phyloP scores from a whole-genome alignment of 2,888 invertebrate genomes.

The Oxystoma pomonae region DNA sequence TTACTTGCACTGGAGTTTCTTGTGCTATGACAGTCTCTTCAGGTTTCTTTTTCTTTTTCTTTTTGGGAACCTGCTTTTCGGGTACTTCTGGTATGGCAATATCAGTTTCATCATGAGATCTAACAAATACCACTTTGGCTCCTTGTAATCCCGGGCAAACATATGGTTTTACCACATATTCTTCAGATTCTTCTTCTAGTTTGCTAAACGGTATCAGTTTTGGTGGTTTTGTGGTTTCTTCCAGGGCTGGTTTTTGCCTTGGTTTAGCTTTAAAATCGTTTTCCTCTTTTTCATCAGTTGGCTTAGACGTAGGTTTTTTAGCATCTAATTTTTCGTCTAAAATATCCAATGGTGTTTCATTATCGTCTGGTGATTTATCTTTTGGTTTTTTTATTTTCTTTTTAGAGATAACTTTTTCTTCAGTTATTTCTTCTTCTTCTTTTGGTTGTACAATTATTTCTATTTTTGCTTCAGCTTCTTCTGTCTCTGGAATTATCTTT shows the following conservation, averaged over 20 bases:
- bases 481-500: too few relatives aligned
- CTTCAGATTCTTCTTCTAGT: slow-evolving; percentile 38
- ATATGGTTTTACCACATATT: slow-evolving; percentile 41
- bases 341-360: slow-evolving; percentile 39
- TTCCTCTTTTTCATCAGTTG: slow-evolving; percentile 35
- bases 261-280: slow-evolving; percentile 31
- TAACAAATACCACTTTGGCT: slow-evolving; percentile 44
- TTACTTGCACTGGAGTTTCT: slow-evolving; percentile 38
- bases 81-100: slow-evolving; percentile 16
- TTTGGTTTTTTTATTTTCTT: slow-evolving; percentile 34
- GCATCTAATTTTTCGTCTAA: slow-evolving; percentile 22
- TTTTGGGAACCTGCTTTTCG: background rate
- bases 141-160: background rate
- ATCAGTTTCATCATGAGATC: slow-evolving; percentile 50
- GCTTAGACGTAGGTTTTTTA: slow-evolving; percentile 36
- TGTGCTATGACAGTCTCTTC: slow-evolving; percentile 32
- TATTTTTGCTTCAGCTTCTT: slow-evolving; percentile 2
- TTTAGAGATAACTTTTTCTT: slow-evolving; percentile 31
- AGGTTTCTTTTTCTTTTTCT: slow-evolving; percentile 10
- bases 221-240: slow-evolving; percentile 35
- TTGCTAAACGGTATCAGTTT: slow-evolving; percentile 33
- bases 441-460: background rate
- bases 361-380: slow-evolving; percentile 25
- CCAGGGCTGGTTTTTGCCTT: slow-evolving; percentile 31
- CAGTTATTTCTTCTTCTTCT: slow-evolving; percentile 19